Percentiles rank a stretch among this genome's conserved stretches.
Evolutionary conservation across 2,113 vertebrate species (phyloP).

Genomic region (Macrotis lagotis): DNA sequence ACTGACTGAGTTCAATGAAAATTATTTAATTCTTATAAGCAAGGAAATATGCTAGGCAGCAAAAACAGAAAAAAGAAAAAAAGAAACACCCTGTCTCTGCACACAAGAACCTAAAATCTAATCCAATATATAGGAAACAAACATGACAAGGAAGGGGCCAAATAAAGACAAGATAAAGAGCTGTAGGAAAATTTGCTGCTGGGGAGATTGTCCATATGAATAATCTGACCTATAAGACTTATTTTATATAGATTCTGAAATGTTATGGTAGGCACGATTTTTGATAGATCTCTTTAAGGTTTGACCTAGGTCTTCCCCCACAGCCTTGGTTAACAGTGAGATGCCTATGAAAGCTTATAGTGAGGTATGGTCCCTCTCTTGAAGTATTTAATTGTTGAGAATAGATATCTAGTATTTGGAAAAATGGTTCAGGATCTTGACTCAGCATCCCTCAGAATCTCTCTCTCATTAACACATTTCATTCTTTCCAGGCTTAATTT

Average conservation of each 20-base stretch:
- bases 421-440: too few relatives aligned
- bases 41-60: not conserved
- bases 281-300: not conserved
- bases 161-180: too few relatives aligned
- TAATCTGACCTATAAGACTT: fast-evolving
- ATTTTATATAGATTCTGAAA: not conserved
- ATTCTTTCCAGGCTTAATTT: too few relatives aligned
- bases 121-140: not conserved
- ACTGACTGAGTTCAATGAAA: not conserved
- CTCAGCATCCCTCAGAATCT: too few relatives aligned
- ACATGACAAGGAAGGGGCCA: not conserved
- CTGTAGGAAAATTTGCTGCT: too few relatives aligned
- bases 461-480: too few relatives aligned
- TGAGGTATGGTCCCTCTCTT: too few relatives aligned
- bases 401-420: too few relatives aligned
- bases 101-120: not conserved
- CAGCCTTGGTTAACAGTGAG: not conserved
- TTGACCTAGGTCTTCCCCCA: not conserved
- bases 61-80: not conserved
- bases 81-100: not conserved
- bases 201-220: too few relatives aligned
- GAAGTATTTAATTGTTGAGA: too few relatives aligned
- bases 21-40: too few relatives aligned
- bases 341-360: not conserved
- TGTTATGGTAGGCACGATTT: not conserved